Evolutionary conservation across 2,113 vertebrate species (phyloP), one percentile per base, ranked within the genome.

Genomic region (Labeo rohita): DNA sequence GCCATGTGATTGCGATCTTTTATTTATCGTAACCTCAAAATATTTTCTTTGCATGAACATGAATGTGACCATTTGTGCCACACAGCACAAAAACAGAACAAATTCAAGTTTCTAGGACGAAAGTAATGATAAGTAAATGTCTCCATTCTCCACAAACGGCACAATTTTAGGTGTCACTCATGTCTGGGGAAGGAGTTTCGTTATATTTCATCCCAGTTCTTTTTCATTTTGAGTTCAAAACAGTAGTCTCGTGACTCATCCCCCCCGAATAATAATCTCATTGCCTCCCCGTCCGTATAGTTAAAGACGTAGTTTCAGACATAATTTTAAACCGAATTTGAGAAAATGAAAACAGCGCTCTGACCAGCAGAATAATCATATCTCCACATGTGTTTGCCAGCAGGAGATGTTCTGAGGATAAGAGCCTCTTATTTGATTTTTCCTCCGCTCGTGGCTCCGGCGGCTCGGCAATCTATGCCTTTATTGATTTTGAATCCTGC

Each of bases 401-500:
- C 59, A 74, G 59, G 83, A 76, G 56, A 61, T 50, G 56, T 68
- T 56, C 49, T 61, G 49, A 45, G 68, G 81, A 73, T 83, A 72
- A 83, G 81, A 73, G 68, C 36, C 50, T 83, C 18, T 83, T 39
- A 83, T 83, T 83, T 73, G 81, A 83, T 83, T 83, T 80, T 86
- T 68, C 76, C 84, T 47, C 87, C 79, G 78, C 84, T 88, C 49
- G 54, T 84, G 89, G 89, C 85, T 89, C 90, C 89, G 76, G 86
- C 87, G 83, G 78, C 87, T 86, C 79, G 84, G 78, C 75, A 83
- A 70, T 92, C 85, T 82, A 68, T 90, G 89, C 92, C 89, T 90
- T 91, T 91, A 91, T 94, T 93, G 89, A 92, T 90, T 90, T 82
- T 82, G 90, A 90, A 93, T 91, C 90, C 90, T 78, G 2, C 49